phyloP scores from a whole-genome alignment of 2,888 invertebrate genomes.

The Metopia argyrocephala region DNA sequence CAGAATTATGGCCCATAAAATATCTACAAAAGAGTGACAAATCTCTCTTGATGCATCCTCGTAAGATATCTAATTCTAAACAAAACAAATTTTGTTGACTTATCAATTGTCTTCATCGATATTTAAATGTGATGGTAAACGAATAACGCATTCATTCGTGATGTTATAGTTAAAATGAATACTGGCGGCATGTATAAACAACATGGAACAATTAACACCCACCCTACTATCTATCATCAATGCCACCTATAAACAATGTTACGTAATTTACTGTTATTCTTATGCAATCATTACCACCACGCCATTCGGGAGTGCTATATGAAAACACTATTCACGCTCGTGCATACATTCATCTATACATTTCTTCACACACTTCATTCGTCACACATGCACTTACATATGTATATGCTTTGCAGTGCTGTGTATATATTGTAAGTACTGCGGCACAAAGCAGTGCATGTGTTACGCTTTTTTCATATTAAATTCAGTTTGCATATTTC shows the following conservation, averaged over 20 bases:
- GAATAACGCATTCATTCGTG: not conserved
- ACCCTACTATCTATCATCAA: not conserved
- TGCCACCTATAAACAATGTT: conserved; percentile 37
- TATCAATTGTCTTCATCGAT: conserved; percentile 6
- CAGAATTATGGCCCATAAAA: no score
- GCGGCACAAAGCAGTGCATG: conserved; percentile 33
- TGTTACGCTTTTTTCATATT: conserved; percentile 44
- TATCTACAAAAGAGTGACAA: no score
- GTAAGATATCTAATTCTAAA: not conserved
- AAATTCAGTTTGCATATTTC: conserved; percentile 62
- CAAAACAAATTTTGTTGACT: not conserved
- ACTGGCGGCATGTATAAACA: conserved; percentile 32
- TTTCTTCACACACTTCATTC: conserved; percentile 13
- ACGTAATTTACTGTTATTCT: conserved; percentile 52
- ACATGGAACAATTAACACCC: conserved; percentile 49
- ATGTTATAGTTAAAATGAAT: conserved; percentile 36
- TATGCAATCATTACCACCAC: conserved; percentile 40
- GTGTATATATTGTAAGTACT: not conserved
- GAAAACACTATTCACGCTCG: not conserved
- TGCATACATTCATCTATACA: not conserved
- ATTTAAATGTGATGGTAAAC: not conserved
- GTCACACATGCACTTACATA: conserved; percentile 41
- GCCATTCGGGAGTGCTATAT: not conserved
- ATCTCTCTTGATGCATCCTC: no score
- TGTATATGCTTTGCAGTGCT: not conserved